Percentiles rank a stretch among this genome's conserved stretches.
Conservation (phyloP, 2,888 invertebrate species). For the Eustalomyia histrio region DNA sequence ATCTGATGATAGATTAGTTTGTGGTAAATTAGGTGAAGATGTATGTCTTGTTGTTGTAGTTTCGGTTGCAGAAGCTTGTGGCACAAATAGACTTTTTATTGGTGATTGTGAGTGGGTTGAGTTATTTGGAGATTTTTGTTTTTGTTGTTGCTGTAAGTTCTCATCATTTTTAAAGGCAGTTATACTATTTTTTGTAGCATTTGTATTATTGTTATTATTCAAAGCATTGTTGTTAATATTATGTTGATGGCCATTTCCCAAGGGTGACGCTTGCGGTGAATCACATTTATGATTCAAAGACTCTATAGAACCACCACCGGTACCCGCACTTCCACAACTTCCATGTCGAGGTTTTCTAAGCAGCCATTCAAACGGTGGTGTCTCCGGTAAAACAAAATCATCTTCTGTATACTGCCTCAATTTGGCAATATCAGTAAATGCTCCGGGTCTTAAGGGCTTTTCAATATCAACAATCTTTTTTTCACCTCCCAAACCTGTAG, state of each 20-base stretch:
- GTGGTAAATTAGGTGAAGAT: slow-evolving; percentile 54
- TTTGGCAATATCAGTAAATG: slow-evolving; percentile 86
- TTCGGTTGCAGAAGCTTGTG: slow-evolving; percentile 47
- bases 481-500: slow-evolving; percentile 77
- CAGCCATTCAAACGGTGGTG: slow-evolving; percentile 84
- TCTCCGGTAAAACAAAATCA: slow-evolving; percentile 82
- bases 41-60: slow-evolving; percentile 52
- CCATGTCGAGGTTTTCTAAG: slow-evolving; percentile 74
- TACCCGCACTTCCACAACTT: slow-evolving; percentile 68
- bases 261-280: slow-evolving; percentile 68
- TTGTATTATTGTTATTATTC: slow-evolving; percentile 68
- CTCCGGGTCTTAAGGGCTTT: slow-evolving; percentile 87
- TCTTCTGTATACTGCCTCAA: slow-evolving; percentile 81
- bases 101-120: slow-evolving; percentile 71
- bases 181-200: slow-evolving; percentile 72
- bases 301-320: slow-evolving; percentile 71
- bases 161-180: slow-evolving; percentile 72
- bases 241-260: slow-evolving; percentile 67
- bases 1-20: slow-evolving; percentile 68
- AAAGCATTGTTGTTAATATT: slow-evolving; percentile 64
- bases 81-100: slow-evolving; percentile 75
- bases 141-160: slow-evolving; percentile 61
- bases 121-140: slow-evolving; percentile 50
- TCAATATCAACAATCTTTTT: slow-evolving; percentile 85
- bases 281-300: slow-evolving; percentile 73